A percentile compares a stretch with the other conserved stretches of the same genome.
Evolutionary conservation across 2,797 vertebrate species (phyloP).

Genomic region (Taeniopygia guttata): DNA sequence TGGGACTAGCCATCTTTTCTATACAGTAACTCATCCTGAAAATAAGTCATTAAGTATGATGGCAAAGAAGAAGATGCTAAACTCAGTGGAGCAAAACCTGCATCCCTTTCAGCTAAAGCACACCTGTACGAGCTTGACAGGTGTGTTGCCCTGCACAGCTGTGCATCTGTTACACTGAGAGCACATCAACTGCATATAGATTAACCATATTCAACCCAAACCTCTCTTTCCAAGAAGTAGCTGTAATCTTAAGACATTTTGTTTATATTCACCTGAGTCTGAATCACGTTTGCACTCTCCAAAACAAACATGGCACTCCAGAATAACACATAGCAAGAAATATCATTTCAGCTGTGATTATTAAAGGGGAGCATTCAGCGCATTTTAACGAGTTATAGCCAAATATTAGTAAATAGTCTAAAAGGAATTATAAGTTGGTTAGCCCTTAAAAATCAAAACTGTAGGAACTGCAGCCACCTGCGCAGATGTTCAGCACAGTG

Average conservation of each 20-base stretch:
- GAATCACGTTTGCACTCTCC: neutral
- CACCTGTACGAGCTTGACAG: neutral
- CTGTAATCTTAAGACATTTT: neutral
- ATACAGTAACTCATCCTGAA: neutral
- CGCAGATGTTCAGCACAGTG: neutral
- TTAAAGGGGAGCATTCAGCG: rapidly evolving
- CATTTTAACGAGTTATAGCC: neutral
- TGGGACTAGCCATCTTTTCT: neutral
- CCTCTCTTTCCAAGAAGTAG: neutral
- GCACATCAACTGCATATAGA: rapidly evolving
- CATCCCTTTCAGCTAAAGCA: neutral
- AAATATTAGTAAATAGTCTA: neutral
- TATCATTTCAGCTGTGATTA: neutral
- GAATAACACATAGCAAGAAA: neutral
- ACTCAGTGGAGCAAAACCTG: neutral
- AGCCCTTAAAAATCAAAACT: neutral
- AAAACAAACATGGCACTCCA: neutral
- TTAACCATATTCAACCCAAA: neutral
- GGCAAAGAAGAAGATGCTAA: neutral
- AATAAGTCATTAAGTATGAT: neutral
- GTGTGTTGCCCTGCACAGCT: neutral
- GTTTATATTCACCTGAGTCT: neutral
- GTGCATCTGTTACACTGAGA: neutral
- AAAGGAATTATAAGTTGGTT: rapidly evolving
- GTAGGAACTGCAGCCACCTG: too few species aligned